A percentile compares a stretch with the other conserved stretches of the same genome.
Conservation (phyloP, 1,140 invertebrate genomes). For the Hycleus cichorii region DNA sequence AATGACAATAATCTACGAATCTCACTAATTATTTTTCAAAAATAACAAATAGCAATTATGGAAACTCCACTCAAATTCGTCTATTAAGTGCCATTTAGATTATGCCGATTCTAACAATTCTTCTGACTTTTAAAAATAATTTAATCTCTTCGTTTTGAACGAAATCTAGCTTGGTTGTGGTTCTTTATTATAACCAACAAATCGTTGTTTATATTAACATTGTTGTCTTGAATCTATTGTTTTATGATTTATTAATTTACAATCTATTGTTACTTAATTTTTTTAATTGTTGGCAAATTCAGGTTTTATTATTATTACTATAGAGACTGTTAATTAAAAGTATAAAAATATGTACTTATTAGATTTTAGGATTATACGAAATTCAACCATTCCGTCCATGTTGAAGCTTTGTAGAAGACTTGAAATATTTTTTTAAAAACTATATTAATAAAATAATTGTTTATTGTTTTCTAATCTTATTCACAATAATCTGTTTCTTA, state of each 20-base stretch:
- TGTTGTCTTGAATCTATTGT: no score
- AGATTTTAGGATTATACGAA: slow-evolving; percentile 2
- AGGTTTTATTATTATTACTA: not conserved
- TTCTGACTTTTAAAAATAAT: not conserved
- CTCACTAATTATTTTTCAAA: not conserved
- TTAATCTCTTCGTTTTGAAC: no score
- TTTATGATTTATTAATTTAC: no score
- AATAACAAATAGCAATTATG: not conserved
- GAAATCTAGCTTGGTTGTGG: no score
- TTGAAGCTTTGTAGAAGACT: not conserved
- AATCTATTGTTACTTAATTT: no score
- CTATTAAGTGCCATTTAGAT: not conserved
- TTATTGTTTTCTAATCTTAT: not conserved
- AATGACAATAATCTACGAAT: not conserved
- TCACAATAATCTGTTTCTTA: no score
- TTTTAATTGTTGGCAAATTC: no score
- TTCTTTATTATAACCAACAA: no score
- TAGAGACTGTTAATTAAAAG: slow-evolving; percentile 12
- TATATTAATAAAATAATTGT: slow-evolving; percentile 2
- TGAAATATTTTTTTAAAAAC: slow-evolving; percentile 6
- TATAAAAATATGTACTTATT: slow-evolving; percentile 9
- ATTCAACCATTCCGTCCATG: slow-evolving; percentile 7
- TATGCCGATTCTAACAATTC: not conserved
- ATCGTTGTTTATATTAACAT: no score
- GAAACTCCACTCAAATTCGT: no score